Evolutionary conservation across 2,113 vertebrate species (phyloP).

Genomic region (Chlamydotis undulata): DNA sequence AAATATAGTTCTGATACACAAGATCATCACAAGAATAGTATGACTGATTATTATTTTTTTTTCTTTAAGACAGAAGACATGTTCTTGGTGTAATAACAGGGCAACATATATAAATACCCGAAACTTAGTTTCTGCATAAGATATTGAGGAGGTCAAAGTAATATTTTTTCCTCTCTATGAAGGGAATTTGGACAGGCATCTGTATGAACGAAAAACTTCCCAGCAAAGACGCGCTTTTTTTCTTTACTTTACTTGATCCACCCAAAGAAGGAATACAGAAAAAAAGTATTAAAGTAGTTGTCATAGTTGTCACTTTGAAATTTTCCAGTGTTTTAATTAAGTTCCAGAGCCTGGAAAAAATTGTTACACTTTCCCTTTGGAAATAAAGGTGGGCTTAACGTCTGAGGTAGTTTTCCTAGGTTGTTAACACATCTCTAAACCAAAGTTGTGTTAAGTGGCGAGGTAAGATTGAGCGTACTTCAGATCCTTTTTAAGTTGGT

Average conservation of each 20-base stretch:
- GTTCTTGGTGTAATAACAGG: background rate
- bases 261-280: background rate
- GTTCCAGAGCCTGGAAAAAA: conserved; percentile 33
- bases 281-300: background rate
- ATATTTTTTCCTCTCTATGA: background rate
- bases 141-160: background rate
- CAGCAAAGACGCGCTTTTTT: background rate
- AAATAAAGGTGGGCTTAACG: background rate
- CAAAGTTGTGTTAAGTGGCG: background rate
- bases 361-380: background rate
- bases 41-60: background rate
- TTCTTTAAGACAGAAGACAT: background rate
- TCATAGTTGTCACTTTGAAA: conserved; percentile 46
- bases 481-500: background rate
- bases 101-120: background rate
- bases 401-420: background rate
- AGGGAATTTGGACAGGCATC: background rate
- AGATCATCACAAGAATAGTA: background rate
- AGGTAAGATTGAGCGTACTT: background rate
- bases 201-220: conserved; percentile 5
- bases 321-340: conserved; percentile 65
- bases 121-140: background rate
- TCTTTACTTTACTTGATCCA: background rate
- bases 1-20: background rate
- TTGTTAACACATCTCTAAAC: background rate